Conservation (phyloP, 1,140 invertebrate species). For the Papilio xuthus region DNA sequence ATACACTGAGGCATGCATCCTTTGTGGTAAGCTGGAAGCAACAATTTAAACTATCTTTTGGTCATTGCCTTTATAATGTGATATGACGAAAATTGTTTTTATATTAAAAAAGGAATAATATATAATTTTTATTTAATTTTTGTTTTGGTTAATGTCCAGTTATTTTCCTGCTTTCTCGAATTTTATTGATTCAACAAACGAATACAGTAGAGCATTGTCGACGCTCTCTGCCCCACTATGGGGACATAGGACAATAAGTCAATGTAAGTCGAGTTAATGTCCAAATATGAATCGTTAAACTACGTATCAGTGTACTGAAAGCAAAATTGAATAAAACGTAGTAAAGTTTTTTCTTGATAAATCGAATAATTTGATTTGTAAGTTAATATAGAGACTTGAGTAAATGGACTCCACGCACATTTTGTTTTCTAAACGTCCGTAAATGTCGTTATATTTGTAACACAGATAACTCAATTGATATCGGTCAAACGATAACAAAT, state of each 20-base stretch:
- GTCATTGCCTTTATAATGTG: background rate
- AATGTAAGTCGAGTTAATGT: too few species aligned
- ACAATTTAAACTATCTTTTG: conserved; percentile 2
- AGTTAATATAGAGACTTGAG: background rate
- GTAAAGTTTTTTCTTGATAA: background rate
- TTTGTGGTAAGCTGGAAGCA: background rate
- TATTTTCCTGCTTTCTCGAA: too few species aligned
- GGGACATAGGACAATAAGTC: too few species aligned
- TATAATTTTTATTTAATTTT: background rate
- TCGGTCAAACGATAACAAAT: conserved; percentile 27
- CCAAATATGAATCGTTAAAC: background rate
- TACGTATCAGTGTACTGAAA: background rate
- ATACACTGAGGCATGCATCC: background rate
- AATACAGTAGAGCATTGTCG: too few species aligned
- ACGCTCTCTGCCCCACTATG: too few species aligned
- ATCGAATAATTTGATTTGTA: background rate
- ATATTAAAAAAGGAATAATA: background rate
- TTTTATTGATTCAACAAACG: too few species aligned
- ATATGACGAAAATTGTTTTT: background rate
- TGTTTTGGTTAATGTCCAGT: too few species aligned
- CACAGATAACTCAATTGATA: conserved; percentile 35
- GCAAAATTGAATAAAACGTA: background rate
- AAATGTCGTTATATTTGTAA: conserved; percentile 11
- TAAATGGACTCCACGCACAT: background rate
- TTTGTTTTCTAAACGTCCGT: conserved; percentile 14